Percentiles rank a stretch among this genome's conserved stretches.
Evolutionary conservation across 2,797 vertebrate species (phyloP).

Genomic region (Halcyon badia): DNA sequence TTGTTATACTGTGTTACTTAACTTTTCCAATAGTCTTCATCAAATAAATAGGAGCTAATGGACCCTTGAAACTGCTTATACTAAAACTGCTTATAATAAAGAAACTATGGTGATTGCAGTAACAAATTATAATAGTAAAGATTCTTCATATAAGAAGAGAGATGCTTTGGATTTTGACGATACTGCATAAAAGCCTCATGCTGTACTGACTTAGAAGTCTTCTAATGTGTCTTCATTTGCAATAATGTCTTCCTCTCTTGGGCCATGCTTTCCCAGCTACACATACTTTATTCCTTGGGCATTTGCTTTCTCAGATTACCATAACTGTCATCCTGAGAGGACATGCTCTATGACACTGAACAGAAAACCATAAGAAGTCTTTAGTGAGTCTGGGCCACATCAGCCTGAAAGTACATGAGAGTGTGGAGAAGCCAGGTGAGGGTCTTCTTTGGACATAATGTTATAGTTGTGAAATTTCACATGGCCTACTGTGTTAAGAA

Average conservation of each 20-base stretch:
- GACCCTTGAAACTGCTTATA: background rate
- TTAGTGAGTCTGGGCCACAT: accelerated
- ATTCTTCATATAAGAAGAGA: background rate
- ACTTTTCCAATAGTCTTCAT: background rate
- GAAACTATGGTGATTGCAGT: background rate
- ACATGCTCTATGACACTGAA: background rate
- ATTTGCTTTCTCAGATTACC: background rate
- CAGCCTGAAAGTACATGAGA: background rate
- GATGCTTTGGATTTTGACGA: background rate
- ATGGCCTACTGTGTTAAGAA: accelerated
- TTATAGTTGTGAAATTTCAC: background rate
- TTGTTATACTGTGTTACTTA: background rate
- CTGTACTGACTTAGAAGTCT: background rate
- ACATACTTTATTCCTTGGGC: background rate
- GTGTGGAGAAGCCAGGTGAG: background rate
- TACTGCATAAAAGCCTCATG: accelerated
- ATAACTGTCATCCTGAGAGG: background rate
- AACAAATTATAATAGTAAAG: background rate
- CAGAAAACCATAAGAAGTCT: background rate
- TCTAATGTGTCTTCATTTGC: background rate
- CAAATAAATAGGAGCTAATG: background rate
- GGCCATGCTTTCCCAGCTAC: background rate
- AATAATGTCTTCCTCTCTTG: background rate
- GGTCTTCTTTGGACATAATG: background rate
- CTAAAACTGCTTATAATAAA: background rate